Percentiles rank a stretch among this genome's conserved stretches.
Conservation (phyloP, 2,113 vertebrate species). For the Gymnocephalus cernua region DNA sequence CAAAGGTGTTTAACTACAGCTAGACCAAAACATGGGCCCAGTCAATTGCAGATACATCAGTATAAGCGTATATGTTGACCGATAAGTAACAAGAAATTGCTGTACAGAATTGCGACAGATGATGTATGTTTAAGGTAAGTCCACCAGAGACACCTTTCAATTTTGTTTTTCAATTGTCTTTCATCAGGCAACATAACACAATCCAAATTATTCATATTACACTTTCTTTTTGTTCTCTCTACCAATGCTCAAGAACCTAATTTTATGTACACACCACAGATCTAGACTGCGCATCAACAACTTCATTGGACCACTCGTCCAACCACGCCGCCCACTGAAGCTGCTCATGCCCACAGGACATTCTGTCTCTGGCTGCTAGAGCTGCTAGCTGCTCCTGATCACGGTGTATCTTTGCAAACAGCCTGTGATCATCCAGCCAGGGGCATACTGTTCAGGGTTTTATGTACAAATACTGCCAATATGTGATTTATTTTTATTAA, state of each 20-base stretch:
- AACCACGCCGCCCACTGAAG: constrained; percentile 26
- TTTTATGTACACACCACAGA: not conserved
- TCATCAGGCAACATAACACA: too few species aligned
- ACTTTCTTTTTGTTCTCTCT: not conserved
- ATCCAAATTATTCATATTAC: not conserved
- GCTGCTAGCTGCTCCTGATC: constrained; percentile 30
- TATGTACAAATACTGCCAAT: constrained; percentile 7
- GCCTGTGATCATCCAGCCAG: constrained; percentile 38
- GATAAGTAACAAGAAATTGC: not conserved
- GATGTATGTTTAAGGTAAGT: too few species aligned
- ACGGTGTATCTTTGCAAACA: constrained; percentile 37
- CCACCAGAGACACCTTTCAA: too few species aligned
- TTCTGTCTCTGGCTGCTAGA: constrained; percentile 41
- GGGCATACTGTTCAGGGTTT: constrained; percentile 44
- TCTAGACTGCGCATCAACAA: not conserved
- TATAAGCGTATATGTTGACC: not conserved
- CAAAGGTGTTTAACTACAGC: not conserved
- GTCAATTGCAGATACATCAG: not conserved
- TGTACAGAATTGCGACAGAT: too few species aligned
- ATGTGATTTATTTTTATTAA: not conserved
- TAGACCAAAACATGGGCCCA: not conserved
- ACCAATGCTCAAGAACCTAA: not conserved
- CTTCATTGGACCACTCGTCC: constrained; percentile 9
- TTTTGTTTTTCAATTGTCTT: too few species aligned
- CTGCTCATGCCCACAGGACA: constrained; percentile 38